Evolutionary conservation across 2,888 invertebrate species (phyloP), one percentile per base, ranked within the genome.

Genomic region (Sclerodermus sp.): DNA sequence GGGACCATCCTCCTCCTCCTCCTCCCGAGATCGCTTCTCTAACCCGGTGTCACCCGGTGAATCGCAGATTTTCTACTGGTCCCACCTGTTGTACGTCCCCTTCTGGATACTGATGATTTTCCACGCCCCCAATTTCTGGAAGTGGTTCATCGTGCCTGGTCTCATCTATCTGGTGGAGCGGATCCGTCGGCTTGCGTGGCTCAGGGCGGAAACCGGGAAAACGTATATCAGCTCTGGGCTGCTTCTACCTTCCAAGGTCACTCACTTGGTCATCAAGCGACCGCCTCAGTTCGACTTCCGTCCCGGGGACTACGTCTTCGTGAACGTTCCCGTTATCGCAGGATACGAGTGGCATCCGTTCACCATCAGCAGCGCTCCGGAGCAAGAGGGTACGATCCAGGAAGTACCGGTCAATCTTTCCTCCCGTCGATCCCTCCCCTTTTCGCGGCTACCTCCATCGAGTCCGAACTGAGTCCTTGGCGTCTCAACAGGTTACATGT

Each of bases 321-420:
- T 96, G 0, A 93, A 94, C 70, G 89, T 97, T 45, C 96, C 96
- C 0, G 87, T 87, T 5, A 93, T 96, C 53, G 95, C 96, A 1
- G 86, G 87, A 49, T 93, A 93, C 69, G 96, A 97, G 79, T 96
- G 96, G 96, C 96, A 96, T 83, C 96, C 96, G 0, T 96, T 97
- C 71, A 96, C 96, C 1, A 90, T 96, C 60, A 96, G 95, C 80
- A 94, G 94, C 67, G 94, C 96, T 6, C 96, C 96, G 0, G 96
- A 96, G 76, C 90, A 93, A 74, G 89, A 91, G 82, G 91, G 92
- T 88, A 68, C 12, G 4, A 12, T 34, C 3, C 34, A 34, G n/a
- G n/a, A n/a, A n/a, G n/a, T n/a, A n/a, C n/a, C n/a, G n/a, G n/a
- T n/a, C n/a, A n/a, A n/a, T n/a, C n/a, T n/a, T n/a, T n/a, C n/a